Conservation (phyloP, 2,888 invertebrate species). For the Parapristionchus giblindavisi region DNA sequence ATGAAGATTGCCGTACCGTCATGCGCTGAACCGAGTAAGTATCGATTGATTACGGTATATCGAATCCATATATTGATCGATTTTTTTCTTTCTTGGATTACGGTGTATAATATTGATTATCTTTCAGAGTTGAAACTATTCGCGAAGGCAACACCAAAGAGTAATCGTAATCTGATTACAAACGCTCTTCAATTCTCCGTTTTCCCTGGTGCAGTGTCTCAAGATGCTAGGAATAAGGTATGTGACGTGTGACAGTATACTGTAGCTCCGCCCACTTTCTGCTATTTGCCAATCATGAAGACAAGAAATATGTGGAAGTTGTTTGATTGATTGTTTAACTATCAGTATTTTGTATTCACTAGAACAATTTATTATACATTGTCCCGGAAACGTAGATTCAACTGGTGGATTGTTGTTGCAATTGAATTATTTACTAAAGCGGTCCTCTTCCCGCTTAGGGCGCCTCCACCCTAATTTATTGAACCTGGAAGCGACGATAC, state of each 20-base stretch:
- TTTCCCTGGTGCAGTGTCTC: conserved; percentile 91
- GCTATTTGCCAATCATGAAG: no score
- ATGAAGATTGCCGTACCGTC: conserved; percentile 44
- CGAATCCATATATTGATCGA: not conserved
- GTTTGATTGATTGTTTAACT: no score
- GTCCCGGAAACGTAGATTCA: no score
- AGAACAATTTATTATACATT: no score
- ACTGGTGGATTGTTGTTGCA: no score
- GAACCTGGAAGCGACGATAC: no score
- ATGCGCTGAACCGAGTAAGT: conserved; percentile 53
- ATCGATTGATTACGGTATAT: not conserved
- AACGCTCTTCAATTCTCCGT: conserved; percentile 99
- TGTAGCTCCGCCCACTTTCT: no score
- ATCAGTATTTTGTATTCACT: not conserved
- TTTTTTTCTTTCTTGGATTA: not conserved
- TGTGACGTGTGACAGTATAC: no score
- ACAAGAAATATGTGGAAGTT: no score
- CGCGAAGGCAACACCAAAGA: conserved; percentile 95
- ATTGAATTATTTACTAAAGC: no score
- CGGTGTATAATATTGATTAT: not conserved
- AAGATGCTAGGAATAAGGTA: conserved; percentile 59
- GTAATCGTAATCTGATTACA: conserved; percentile 93
- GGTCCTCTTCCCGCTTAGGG: no score
- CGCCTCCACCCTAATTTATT: no score
- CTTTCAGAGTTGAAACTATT: conserved; percentile 88